Evolutionary conservation across 2,113 vertebrate genomes (phyloP).

Genomic region (Aepyceros melampus): DNA sequence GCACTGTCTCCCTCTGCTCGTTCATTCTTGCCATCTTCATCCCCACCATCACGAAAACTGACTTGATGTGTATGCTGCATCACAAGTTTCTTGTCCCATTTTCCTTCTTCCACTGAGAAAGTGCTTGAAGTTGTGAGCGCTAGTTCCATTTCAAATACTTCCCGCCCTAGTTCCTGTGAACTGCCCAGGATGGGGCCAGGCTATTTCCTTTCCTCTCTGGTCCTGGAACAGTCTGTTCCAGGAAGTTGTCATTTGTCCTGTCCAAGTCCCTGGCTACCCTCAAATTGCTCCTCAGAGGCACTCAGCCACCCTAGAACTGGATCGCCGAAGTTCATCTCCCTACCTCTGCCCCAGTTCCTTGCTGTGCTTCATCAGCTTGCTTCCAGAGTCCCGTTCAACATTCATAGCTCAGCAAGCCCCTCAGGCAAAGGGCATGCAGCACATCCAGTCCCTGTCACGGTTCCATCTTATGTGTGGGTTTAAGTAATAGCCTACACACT

Average conservation of each 20-base stretch:
- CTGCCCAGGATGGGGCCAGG: slow-evolving; percentile 32
- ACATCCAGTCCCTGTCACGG: background rate
- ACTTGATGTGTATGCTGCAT: background rate
- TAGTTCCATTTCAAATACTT: slow-evolving; percentile 44
- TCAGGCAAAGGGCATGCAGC: background rate
- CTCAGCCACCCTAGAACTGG: slow-evolving; percentile 41
- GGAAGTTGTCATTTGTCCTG: slow-evolving; percentile 67
- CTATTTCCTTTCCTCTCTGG: slow-evolving; percentile 61
- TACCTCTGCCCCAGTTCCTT: slow-evolving; percentile 54
- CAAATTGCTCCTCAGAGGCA: slow-evolving; percentile 65
- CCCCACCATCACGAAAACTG: background rate
- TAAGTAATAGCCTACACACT: background rate
- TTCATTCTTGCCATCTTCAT: background rate
- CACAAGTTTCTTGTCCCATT: background rate
- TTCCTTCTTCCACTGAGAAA: background rate
- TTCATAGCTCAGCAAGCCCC: background rate
- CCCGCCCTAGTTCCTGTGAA: slow-evolving; percentile 54
- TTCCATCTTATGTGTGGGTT: background rate
- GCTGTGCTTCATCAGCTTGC: background rate
- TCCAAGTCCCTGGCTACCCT: slow-evolving; percentile 58
- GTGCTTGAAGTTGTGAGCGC: slow-evolving; percentile 8
- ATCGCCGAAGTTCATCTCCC: background rate
- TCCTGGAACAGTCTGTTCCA: slow-evolving; percentile 63
- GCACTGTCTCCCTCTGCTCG: background rate
- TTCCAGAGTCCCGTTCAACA: slow-evolving; percentile 3